Evolutionary conservation across 2,888 invertebrate species (phyloP), one percentile per base, ranked within the genome.

Genomic region (Eupeodes latifasciatus): DNA sequence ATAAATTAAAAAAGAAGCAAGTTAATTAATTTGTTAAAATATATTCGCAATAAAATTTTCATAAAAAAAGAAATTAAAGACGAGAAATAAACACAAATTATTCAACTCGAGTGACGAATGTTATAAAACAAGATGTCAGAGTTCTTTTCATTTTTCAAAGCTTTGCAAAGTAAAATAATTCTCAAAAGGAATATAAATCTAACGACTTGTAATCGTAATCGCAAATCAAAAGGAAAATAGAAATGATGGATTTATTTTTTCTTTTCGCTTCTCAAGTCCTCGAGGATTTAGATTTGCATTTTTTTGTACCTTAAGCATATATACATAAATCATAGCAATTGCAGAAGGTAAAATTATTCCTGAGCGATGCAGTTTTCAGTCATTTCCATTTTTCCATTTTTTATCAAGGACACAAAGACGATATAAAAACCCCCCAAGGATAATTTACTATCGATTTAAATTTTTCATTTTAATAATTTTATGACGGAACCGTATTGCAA

Each of bases 381-480:
- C n/a, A 5, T 9, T 34, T 34, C 1, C 0, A 27, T 67, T 62
- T 67, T 51, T 61, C 14, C 11, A 14, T 61, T 36, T 51, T 67
- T 51, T 53, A 16, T 36, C 53, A 69, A 69, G 69, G 69, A 69
- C 57, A 47, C 9, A 27, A 27, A 5, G 40, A 27, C n/a, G 27
- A 34, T n/a, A 6, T 27, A 27, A 27, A 34, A 59, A 49, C 11
- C 57, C 44, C 36, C 57, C 27, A 57, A 34, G 55, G 34, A 59
- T 57, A 59, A 47, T 59, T 71, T 55, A 19, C 47, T 59, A 72
- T 72, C 47, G 72, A 72, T 72, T 72, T 44, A 47, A 34, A 59
- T 34, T 72, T 72, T 55, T 40, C 40, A 47, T 47, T 69, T 69
- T 69, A n/a, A 67, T 44, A 36, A 53, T 36, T 53, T 40, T 40